Conservation (phyloP, 1,140 invertebrate genomes). For the Trachelipus rathkii region DNA sequence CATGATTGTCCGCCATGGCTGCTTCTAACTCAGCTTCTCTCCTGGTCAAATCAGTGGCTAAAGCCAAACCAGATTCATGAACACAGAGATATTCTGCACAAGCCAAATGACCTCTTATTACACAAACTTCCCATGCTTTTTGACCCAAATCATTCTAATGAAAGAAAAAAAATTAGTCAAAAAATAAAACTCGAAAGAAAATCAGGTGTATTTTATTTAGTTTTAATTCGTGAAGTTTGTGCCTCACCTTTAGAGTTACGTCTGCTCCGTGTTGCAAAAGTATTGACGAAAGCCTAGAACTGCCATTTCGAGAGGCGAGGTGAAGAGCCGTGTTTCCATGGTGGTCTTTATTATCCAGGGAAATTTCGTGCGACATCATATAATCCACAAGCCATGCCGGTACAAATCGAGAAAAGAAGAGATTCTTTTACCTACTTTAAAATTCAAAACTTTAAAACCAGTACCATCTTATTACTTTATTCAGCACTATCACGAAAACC, state of each 20-base stretch:
- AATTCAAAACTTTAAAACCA: too few relatives aligned
- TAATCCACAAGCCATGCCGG: constrained; percentile 45
- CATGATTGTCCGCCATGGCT: constrained; percentile 37
- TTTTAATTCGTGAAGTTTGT: too few relatives aligned
- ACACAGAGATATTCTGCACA: constrained; percentile 45
- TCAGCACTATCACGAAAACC: too few relatives aligned
- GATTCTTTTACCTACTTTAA: too few relatives aligned
- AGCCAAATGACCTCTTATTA: constrained; percentile 38
- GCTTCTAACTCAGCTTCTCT: constrained; percentile 39
- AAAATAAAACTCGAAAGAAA: too few relatives aligned
- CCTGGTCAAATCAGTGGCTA: constrained; percentile 35
- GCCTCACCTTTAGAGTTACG: constrained; percentile 46
- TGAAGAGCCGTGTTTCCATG: constrained; percentile 51
- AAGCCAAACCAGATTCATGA: constrained; percentile 38
- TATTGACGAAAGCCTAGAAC: constrained; percentile 44
- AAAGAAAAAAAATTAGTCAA: not conserved
- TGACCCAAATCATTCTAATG: constrained; percentile 44
- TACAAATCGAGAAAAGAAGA: too few relatives aligned
- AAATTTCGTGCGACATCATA: constrained; percentile 44
- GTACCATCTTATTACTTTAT: too few relatives aligned
- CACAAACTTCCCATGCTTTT: constrained; percentile 45
- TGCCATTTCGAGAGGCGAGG: constrained; percentile 48
- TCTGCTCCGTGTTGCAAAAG: constrained; percentile 47
- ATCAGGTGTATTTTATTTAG: too few relatives aligned
- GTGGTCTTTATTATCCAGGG: constrained; percentile 48